These are phyloP conservation scores for Eufriesea mexicana DNA, from an alignment of 1,140 invertebrate species.

Conservation along the genomic window DNA sequence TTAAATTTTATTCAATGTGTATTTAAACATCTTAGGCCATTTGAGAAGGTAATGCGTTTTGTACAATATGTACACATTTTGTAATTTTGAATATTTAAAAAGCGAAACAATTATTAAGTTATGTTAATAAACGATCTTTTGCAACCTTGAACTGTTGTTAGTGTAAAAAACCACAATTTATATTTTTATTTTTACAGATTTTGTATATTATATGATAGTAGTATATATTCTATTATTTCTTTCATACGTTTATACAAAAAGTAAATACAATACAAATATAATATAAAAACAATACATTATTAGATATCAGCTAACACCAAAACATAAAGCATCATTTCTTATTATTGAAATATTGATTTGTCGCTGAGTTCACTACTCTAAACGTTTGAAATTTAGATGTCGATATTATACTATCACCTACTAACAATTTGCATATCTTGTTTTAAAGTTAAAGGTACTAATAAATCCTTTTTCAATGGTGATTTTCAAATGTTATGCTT, in stretches of 20 bases:
- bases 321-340: not conserved
- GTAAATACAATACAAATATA: not conserved
- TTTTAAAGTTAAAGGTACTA: too few species aligned
- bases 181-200: not conserved
- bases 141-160: not conserved
- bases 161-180: not conserved
- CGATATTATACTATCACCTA: not conserved
- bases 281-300: not conserved
- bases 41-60: not conserved
- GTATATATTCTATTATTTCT: not conserved
- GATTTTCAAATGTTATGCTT: not conserved
- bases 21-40: not conserved
- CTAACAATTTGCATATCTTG: too few species aligned
- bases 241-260: not conserved
- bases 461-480: too few species aligned
- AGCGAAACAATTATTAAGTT: not conserved
- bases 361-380: not conserved
- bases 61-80: slow-evolving; percentile 2
- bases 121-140: slow-evolving; percentile 14
- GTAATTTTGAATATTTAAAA: slow-evolving; percentile 20
- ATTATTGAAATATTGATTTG: not conserved
- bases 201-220: not conserved
- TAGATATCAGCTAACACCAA: not conserved
- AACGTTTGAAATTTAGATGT: not conserved
- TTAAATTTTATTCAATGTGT: slow-evolving; percentile 1